Evolutionary conservation across 2,797 vertebrate genomes (phyloP), one percentile per base, ranked within the genome.

Genomic region (Microchirus variegatus): DNA sequence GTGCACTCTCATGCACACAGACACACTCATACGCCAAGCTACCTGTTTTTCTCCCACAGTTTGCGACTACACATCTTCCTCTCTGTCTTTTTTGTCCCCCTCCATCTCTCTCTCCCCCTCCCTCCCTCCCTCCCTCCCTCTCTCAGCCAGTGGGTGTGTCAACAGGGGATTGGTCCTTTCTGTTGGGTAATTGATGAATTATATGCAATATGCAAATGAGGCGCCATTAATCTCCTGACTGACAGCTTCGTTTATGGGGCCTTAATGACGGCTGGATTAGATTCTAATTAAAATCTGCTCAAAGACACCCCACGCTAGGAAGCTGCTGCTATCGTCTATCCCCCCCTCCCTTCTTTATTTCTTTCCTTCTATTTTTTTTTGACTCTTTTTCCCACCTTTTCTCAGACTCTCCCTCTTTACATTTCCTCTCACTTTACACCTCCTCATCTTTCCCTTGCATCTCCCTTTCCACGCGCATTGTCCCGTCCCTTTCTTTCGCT

Each of bases 201-300:
- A 96, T 97, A 97, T 97, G 95, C 96, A 97, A 96, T 96, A 98
- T 98, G 96, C 95, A 98, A 97, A 98, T 98, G 94, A 94, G 94
- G 94, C 94, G 93, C 94, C 96, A 98, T 98, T 97, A 98, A 98
- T 98, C 96, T 98, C 95, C 95, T 97, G 96, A 97, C 96, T 98
- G 96, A 98, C 96, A 98, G 96, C 96, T 98, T 98, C 96, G 96
- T 98, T 98, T 98, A 98, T 97, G 95, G 96, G 96, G 95, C 95
- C 95, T 97, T 98, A 97, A 98, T 97, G 96, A 98, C 96, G 96
- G 95, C 96, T 95, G 96, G 96, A 98, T 98, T 98, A 98, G 96
- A 98, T 97, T 97, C 97, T 98, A 98, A 97, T 98, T 98, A 98
- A 98, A 91, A 97, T 97, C 96, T 98, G 95, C 96, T 97, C 95